These are phyloP conservation scores for Xenus cinereus DNA, from an alignment of 2,113 vertebrate genomes.

Conservation along the genomic window DNA sequence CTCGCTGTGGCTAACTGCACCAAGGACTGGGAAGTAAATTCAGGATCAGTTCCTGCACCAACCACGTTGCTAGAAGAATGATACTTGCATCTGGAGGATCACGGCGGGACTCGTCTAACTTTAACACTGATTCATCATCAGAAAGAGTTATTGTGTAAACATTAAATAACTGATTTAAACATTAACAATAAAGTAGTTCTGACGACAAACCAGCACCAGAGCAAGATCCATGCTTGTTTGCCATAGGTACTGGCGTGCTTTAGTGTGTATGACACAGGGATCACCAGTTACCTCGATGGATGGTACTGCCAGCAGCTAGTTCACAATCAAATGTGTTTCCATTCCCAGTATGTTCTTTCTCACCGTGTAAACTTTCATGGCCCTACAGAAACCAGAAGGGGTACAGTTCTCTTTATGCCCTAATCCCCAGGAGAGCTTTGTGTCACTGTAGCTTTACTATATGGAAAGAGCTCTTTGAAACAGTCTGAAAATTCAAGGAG, in stretches of 20 bases:
- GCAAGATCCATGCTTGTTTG: not conserved
- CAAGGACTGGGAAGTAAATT: not conserved
- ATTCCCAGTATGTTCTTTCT: not conserved
- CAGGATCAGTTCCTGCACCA: not conserved
- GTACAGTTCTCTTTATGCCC: slow-evolving; percentile 4
- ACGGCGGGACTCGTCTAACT: not conserved
- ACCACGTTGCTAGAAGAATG: not conserved
- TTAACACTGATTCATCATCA: slow-evolving; percentile 1
- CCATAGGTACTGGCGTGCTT: not conserved
- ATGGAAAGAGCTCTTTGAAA: slow-evolving; percentile 49
- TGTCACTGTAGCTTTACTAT: slow-evolving; percentile 19
- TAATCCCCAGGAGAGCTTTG: slow-evolving; percentile 22
- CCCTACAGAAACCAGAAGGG: slow-evolving; percentile 3
- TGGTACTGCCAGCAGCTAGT: slow-evolving; percentile 5
- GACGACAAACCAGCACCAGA: slow-evolving; percentile 20
- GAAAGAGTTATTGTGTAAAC: slow-evolving; percentile 24
- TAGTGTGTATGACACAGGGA: not conserved
- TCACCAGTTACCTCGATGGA: not conserved
- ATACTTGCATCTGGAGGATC: not conserved
- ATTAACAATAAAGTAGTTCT: slow-evolving; percentile 34
- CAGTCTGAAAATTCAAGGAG: slow-evolving; percentile 49
- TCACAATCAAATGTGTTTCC: not conserved
- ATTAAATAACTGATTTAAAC: not conserved
- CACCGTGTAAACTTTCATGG: slow-evolving; percentile 28
- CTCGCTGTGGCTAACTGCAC: not conserved